phyloP scores from a whole-genome alignment of 2,888 invertebrate species.

The Meliscaeva auricollis region DNA sequence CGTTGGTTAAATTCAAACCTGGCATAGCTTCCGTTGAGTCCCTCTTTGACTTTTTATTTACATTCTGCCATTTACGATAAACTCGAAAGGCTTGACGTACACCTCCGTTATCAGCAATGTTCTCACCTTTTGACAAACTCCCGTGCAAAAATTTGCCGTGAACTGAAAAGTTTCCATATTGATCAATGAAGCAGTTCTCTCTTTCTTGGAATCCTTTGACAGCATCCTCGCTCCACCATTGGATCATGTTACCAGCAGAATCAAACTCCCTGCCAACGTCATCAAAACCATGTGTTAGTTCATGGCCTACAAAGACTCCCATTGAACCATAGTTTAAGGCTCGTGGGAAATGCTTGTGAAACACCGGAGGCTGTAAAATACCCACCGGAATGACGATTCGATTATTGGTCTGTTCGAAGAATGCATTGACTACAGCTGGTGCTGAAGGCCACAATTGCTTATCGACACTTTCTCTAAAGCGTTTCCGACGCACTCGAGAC shows the following conservation, averaged over 20 bases:
- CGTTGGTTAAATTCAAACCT: slow-evolving; percentile 66
- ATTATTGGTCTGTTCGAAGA: slow-evolving; percentile 91
- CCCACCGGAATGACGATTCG: slow-evolving; percentile 63
- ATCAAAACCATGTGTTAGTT: slow-evolving; percentile 78
- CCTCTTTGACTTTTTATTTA: slow-evolving; percentile 48
- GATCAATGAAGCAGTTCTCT: slow-evolving; percentile 76
- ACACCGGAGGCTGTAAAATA: slow-evolving; percentile 87
- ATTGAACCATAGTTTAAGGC: slow-evolving; percentile 77
- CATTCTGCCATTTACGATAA: slow-evolving; percentile 76
- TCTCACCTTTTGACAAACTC: slow-evolving; percentile 69
- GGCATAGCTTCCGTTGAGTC: slow-evolving; percentile 74
- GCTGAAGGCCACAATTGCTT: slow-evolving; percentile 93
- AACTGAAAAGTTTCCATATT: slow-evolving; percentile 76
- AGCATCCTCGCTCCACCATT: slow-evolving; percentile 77
- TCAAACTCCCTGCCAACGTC: slow-evolving; percentile 76
- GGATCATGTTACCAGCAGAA: slow-evolving; percentile 69
- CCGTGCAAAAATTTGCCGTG: slow-evolving; percentile 75
- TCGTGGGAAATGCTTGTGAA: slow-evolving; percentile 92
- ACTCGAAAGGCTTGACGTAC: slow-evolving; percentile 76
- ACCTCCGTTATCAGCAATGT: slow-evolving; percentile 77
- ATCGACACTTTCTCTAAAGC: slow-evolving; percentile 86
- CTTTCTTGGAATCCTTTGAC: slow-evolving; percentile 71
- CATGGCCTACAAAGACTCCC: slow-evolving; percentile 78
- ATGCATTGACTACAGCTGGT: slow-evolving; percentile 94
- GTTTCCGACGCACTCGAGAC: slow-evolving; percentile 90